Conservation (phyloP, 2,888 invertebrate genomes). For the Stegophylla sp. region DNA sequence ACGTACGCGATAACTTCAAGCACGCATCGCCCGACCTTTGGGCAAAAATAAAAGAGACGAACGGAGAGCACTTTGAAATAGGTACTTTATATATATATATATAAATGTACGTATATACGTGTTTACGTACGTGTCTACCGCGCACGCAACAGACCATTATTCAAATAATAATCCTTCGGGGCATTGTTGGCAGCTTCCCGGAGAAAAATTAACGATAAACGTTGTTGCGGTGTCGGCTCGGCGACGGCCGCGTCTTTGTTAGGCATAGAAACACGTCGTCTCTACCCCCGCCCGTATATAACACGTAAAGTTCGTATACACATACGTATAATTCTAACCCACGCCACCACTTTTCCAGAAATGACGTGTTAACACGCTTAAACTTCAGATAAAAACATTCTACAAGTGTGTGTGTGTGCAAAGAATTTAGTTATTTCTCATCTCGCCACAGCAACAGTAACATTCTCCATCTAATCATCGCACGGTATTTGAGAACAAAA, state of each 20-base stretch:
- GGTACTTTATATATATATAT: no score
- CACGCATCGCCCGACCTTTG: neutral
- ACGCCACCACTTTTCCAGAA: neutral
- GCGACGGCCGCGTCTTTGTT: neutral
- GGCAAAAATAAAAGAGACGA: slow-evolving; percentile 18
- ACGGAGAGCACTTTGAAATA: slow-evolving; percentile 26
- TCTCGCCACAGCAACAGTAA: no score
- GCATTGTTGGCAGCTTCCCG: slow-evolving; percentile 18
- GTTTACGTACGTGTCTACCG: neutral
- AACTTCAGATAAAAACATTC: no score
- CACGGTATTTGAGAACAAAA: no score
- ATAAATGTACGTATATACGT: no score
- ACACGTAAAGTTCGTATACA: neutral
- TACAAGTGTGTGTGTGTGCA: no score
- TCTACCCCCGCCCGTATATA: neutral
- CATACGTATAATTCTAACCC: neutral
- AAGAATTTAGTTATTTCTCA: no score
- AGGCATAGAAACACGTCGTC: neutral
- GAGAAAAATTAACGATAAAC: slow-evolving; percentile 47
- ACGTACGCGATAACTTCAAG: neutral
- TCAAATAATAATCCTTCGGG: slow-evolving; percentile 50
- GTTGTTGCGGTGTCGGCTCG: neutral
- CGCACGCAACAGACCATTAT: slow-evolving; percentile 44
- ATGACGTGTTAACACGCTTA: no score
- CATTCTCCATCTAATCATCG: no score